Evolutionary conservation across 2,797 vertebrate genomes (phyloP), one percentile per base, ranked within the genome.

Genomic region (Oryzias dopingdopingensis): DNA sequence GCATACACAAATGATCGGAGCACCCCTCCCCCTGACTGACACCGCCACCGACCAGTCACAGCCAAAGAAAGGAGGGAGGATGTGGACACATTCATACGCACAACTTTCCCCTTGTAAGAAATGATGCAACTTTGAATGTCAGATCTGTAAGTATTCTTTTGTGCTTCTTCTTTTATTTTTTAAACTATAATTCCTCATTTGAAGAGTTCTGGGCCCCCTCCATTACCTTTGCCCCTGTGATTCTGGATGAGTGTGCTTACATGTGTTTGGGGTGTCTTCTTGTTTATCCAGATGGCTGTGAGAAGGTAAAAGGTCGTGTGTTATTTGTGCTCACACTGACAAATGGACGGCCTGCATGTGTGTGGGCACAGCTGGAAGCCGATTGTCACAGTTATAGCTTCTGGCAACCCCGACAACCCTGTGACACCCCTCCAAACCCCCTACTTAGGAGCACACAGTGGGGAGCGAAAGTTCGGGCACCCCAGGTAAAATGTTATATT

Each of bases 21-120:
- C 82, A 81, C 87, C 86, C 87, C 84, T 81, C 79, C 62, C 68
- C 53, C 64, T 88, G 89, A 92, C 47, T 85, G 91, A 91, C 90
- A 81, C 51, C 16, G 15, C 45, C 69, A 41, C 52, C 70, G 77
- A 79, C 91, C 91, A 92, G 60, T 92, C 86, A 89, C 77, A 76
- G 32, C 76, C 57, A 67, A 74, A 45, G 43, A 67, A 65, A 77
- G 70, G 85, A 84, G 88, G 88, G 88, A 61, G 87, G 86, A 62
- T 74, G 77, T 67, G 32, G 64, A 59, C 62, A 44, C 64, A 74
- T 73, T 65, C 61, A 63, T 72, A 60, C 59, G 14, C 32, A 56
- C 49, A 64, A 71, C 56, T 71, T 74, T 47, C 59, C 56, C 4
- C 57, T n/a, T 65, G 85, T 89, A 79, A 77, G 83, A 84, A 90